These are phyloP conservation scores for Lamprologus tigripictilis DNA, from an alignment of 2,113 vertebrate genomes.

Conservation along the genomic window DNA sequence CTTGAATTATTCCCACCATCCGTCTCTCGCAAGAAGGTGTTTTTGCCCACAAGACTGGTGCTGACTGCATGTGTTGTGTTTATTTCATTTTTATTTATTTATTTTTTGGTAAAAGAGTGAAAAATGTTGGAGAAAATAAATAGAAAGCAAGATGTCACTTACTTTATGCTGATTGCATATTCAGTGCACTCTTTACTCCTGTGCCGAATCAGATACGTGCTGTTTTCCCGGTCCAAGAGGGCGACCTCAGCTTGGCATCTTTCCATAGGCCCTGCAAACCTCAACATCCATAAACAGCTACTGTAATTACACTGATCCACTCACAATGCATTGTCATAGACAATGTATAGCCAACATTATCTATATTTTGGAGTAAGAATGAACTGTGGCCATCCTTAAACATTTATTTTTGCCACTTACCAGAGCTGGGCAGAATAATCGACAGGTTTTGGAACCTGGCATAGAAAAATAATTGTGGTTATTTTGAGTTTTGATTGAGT, in stretches of 20 bases:
- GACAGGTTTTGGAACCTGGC: conserved; percentile 87
- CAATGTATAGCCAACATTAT: background rate
- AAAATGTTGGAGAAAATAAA: background rate
- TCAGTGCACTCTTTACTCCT: conserved; percentile 87
- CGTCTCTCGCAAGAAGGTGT: background rate
- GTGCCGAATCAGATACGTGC: conserved; percentile 88
- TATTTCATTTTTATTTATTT: background rate
- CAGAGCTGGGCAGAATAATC: conserved; percentile 89
- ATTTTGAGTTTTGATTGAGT: conserved; percentile 33
- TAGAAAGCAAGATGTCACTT: conserved; percentile 53
- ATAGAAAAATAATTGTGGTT: conserved; percentile 23
- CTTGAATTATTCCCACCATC: background rate
- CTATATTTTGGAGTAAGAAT: background rate
- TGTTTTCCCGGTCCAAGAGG: conserved; percentile 82
- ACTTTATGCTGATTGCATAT: conserved; percentile 97
- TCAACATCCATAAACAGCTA: conserved; percentile 51
- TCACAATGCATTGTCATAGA: background rate
- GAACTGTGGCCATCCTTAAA: background rate
- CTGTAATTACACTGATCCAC: conserved; percentile 19
- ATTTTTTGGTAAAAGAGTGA: background rate
- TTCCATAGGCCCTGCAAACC: conserved; percentile 93
- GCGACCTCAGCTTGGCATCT: conserved; percentile 86
- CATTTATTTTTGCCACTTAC: conserved; percentile 66
- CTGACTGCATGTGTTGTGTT: background rate
- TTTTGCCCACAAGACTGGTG: background rate